Base-by-base conservation (phyloP, 2,888 invertebrate species). In the Myopa tessellatipennis region DNA sequence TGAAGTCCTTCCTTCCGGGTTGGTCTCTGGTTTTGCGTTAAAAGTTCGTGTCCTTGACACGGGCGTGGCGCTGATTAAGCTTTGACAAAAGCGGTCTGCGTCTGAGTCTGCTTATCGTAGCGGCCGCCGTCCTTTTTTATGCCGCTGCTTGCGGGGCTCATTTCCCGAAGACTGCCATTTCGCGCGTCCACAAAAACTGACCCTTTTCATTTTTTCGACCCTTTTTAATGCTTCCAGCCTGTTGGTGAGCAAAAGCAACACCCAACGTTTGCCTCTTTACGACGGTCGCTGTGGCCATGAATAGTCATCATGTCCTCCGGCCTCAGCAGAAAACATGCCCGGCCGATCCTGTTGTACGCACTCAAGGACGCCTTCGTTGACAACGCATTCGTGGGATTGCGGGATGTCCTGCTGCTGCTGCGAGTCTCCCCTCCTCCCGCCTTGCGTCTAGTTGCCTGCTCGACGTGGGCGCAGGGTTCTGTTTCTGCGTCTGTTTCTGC, bases 211-310 rank as follows among this genome's bases (percentile, higher is more conserved):
- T 63, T 26, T 65, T 36, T 16, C 38, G 65, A 14, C 16, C 12
- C 67, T 80, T 78, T 77, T 79, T 81, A 81, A 79, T 61, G 76
- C 72, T 40, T 63, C 45, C 77, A 72, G 38, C 63, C 68, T n/a
- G n/a, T n/a, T n/a, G n/a, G n/a, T n/a, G 60, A 60, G 60, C 60
- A 26, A 26, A 26, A 26, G 26, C 26, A 26, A 1, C 26, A 26
- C 26, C 26, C 26, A 26, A 2, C 26, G 26, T 26, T 45, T 45
- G 45, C 45, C 10, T 10, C 3, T 10, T 45, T 45, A 10, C 45
- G 45, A 8, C 10, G 45, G 45, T 45, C 45, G 26, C 26, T 26
- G 26, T n/a, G n/a, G n/a, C n/a, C n/a, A 40, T 40, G 40, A 40
- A 40, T 40, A 40, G 40, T 40, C 40, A 40, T 40, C 40, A 8